Evolutionary conservation across 2,888 invertebrate genomes (phyloP), one percentile per base, ranked within the genome.

Genomic region (Nymphalis urticae): DNA sequence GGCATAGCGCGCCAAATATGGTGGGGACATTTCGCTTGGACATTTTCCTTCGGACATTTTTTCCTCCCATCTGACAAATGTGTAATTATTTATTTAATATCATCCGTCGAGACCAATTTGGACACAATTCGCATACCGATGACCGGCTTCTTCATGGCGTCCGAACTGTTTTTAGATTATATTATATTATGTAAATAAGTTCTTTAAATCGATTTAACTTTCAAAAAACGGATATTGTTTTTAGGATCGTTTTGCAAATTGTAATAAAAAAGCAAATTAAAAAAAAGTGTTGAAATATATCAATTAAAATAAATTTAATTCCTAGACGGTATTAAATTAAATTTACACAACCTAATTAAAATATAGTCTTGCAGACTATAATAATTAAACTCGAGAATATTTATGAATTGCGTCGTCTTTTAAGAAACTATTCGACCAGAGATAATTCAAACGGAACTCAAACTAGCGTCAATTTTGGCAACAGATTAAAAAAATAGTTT

Each of bases 81-180:
- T 90, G 90, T 92, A 92, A 92, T 92, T 92, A 92, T 92, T 90
- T 92, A 92, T 92, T 91, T 91, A 90, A 92, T 92, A 90, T 88
- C 85, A 83, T 82, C 84, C 77, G 79, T 77, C 72, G 74, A 73
- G 81, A 82, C 88, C 78, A 76, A 80, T 91, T 92, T 89, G 91
- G 92, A 84, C 87, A 89, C 88, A 85, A 89, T 89, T 90, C 89
- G 79, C 87, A 88, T 92, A 81, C 89, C 87, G 68, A 74, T 77
- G 75, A 81, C 80, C 79, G 82, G 78, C 83, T 84, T 86, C 85
- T 86, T 86, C 80, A 82, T 66, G 62, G 71, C 63, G 83, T 66
- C 51, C 71, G 56, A 67, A 69, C 47, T 59, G 58, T 42, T 61
- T 68, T 69, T 48, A 27, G 48, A 47, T 65, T 59, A 62, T 24